phyloP scores from a whole-genome alignment of 2,797 vertebrate genomes.

The Danio tinwini region DNA sequence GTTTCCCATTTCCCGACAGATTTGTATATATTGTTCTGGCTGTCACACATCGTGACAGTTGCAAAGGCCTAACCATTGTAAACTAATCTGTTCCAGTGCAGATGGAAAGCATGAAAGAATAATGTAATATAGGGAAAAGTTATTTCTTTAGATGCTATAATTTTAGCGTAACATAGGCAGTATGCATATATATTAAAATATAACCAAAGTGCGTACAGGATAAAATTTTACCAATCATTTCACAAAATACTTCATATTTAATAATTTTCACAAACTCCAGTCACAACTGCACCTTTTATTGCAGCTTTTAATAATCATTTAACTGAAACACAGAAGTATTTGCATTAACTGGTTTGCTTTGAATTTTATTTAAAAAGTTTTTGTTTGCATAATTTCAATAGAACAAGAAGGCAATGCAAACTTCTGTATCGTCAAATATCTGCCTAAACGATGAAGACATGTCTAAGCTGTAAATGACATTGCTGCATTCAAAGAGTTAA shows the following conservation, averaged over 20 bases:
- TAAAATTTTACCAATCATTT: neutral
- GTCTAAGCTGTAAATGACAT: neutral
- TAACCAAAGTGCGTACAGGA: neutral
- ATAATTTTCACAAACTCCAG: neutral
- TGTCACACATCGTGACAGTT: constrained; percentile 66
- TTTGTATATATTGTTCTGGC: constrained; percentile 71
- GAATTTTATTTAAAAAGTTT: neutral
- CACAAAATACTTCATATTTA: neutral
- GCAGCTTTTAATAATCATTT: neutral
- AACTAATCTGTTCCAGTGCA: constrained; percentile 8
- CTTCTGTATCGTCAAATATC: neutral
- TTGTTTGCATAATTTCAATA: constrained; percentile 12
- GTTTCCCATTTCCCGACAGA: constrained; percentile 63
- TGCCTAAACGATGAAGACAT: neutral
- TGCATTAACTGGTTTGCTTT: neutral
- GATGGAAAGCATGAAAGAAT: neutral
- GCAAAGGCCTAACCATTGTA: constrained; percentile 36
- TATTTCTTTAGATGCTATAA: neutral
- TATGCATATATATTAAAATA: neutral
- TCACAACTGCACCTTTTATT: too few relatives aligned
- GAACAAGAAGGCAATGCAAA: neutral
- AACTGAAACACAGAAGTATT: neutral
- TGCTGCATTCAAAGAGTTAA: neutral
- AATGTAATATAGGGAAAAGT: neutral
- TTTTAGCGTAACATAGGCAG: neutral